Evolutionary conservation across 2,888 invertebrate genomes (phyloP).

Genomic region (Bellardia bayeri): DNA sequence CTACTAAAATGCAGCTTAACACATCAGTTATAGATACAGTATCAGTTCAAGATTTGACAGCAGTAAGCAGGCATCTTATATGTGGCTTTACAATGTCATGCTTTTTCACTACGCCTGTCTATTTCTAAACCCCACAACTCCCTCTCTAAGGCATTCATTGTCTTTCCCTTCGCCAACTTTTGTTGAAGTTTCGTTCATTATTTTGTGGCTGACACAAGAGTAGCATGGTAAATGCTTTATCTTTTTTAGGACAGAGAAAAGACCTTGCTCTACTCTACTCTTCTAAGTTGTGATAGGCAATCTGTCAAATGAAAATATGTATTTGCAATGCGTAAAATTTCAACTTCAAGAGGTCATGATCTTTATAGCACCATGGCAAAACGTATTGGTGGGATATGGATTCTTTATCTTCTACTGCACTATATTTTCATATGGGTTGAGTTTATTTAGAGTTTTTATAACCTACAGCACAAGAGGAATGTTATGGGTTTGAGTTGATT

Average conservation of each 20-base stretch:
- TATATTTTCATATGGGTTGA: not conserved
- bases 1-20: conserved; percentile 61
- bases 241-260: conserved; percentile 1
- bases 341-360: conserved; percentile 65
- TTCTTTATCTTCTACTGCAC: conserved; percentile 10
- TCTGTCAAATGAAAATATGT: conserved; percentile 68
- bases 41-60: conserved; percentile 72
- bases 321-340: conserved; percentile 73
- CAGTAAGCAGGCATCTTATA: conserved; percentile 70
- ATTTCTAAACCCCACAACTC: conserved; percentile 11
- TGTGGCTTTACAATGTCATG: conserved; percentile 53
- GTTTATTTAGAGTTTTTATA: conserved; percentile 6
- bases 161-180: conserved; percentile 27
- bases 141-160: not conserved
- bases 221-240: conserved; percentile 70
- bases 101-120: conserved; percentile 68
- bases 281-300: conserved; percentile 70
- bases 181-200: conserved; percentile 23
- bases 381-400: conserved; percentile 33
- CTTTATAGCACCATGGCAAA: conserved; percentile 30
- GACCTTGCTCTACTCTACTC: conserved; percentile 49
- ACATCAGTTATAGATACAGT: conserved; percentile 71
- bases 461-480: too few species aligned
- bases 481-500: too few species aligned
- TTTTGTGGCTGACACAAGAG: conserved; percentile 53